Evolutionary conservation across 2,797 vertebrate species (phyloP).

Genomic region (Enteromius trimaculatus): DNA sequence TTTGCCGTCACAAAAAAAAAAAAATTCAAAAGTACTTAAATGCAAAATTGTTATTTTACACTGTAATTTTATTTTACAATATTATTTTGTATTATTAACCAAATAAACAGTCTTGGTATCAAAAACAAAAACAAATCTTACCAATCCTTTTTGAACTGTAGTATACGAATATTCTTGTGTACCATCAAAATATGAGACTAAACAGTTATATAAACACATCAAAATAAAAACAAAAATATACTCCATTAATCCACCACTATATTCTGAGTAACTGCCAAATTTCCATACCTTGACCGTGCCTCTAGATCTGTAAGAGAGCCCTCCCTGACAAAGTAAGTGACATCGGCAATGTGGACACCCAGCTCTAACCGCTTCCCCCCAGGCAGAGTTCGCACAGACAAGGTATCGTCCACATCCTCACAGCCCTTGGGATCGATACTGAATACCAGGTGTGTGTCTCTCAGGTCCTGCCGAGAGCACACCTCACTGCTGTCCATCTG

Average conservation of each 20-base stretch:
- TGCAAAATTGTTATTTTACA: not conserved
- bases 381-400: constrained; percentile 82
- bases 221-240: not conserved
- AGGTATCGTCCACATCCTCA: constrained; percentile 93
- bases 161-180: not conserved
- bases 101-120: not conserved
- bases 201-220: not conserved
- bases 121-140: not conserved
- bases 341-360: constrained; percentile 95
- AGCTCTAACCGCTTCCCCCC: constrained; percentile 83
- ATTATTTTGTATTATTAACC: not conserved
- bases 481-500: constrained; percentile 76
- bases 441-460: constrained; percentile 88
- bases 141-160: not conserved
- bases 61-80: not conserved
- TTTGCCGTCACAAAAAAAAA: not conserved
- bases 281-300: constrained; percentile 83
- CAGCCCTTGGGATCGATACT: constrained; percentile 96
- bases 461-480: constrained; percentile 78
- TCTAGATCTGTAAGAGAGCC: constrained; percentile 89
- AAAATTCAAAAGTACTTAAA: not conserved
- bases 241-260: not conserved
- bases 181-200: not conserved
- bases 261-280: not conserved
- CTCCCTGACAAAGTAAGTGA: constrained; percentile 88